These are phyloP conservation scores for Gallinago solitaria DNA, from an alignment of 2,797 vertebrate genomes.

Conservation along the genomic window DNA sequence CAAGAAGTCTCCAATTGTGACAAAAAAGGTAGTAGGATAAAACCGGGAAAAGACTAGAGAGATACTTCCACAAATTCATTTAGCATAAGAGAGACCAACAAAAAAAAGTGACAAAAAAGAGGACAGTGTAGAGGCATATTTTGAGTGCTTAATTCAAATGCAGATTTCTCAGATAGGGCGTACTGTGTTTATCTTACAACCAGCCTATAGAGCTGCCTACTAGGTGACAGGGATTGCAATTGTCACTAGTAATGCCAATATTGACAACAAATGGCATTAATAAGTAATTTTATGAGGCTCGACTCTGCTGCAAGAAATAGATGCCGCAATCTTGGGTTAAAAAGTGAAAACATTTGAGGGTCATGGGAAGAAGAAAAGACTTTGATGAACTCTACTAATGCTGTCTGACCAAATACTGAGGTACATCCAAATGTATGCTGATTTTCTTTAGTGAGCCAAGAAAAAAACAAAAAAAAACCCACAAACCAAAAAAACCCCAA, in stretches of 20 bases:
- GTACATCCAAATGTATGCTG: background rate
- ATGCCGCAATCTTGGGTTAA: background rate
- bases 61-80: background rate
- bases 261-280: background rate
- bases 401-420: background rate
- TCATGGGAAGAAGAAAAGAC: background rate
- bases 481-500: fast-evolving
- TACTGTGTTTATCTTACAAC: background rate
- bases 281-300: background rate
- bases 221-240: background rate
- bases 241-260: background rate
- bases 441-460: background rate
- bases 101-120: background rate
- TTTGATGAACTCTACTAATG: background rate
- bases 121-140: background rate
- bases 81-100: background rate
- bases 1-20: background rate
- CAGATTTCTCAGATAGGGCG: background rate
- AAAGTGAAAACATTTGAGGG: background rate
- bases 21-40: background rate
- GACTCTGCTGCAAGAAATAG: background rate
- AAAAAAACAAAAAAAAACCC: background rate
- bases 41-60: background rate
- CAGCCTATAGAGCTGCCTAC: background rate
- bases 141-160: background rate